Base-by-base conservation (phyloP, 2,113 vertebrate species). In the Charina bottae region DNA sequence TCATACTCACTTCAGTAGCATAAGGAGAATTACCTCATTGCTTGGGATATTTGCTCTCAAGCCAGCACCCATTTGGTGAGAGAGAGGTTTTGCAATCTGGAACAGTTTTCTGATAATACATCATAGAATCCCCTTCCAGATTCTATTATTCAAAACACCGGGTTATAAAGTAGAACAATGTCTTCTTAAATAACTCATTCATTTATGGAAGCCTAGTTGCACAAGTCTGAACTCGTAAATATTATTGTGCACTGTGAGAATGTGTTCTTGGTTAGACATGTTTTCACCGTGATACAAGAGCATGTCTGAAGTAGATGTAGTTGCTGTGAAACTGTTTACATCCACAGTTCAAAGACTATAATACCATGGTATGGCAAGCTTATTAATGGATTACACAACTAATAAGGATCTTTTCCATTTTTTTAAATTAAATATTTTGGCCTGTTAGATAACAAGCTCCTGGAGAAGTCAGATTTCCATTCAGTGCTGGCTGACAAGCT, bases 381-480 rank as follows among this genome's bases (percentile, higher is more conserved):
- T 58, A 24, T 46, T 15, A 88, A 46, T 64, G 0, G 4, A 49
- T 6, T 59, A 7, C 33, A n/a, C n/a, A 37, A 62, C 19, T 83
- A 46, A 59, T 92, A 8, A 13, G 10, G 0, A 42, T 84, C 9
- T 59, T 85, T 89, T 1, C 3, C 55, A 89, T 2, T 92, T 1
- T n/a, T 93, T 42, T 89, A 58, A 89, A 90, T 17, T 88, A 15
- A 0, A 3, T 1, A 60, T 92, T 90, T 95, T 92, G 55, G n/a
- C 53, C 3, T 90, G 83, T 90, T 93, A 99, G 99, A 99, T 98
- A 99, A 99, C 96, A 98, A 98, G 92, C 97, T 99, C 28, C 95
- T 99, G 95, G 99, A 99, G 97, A 99, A 98, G 94, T 98, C 99
- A 0, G 99, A 99, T 95, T 97, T 99, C 89, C 99, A 99, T 93